These are phyloP conservation scores for Lepeophtheirus salmonis DNA, from an alignment of 1,140 invertebrate species.

Conservation along the genomic window DNA sequence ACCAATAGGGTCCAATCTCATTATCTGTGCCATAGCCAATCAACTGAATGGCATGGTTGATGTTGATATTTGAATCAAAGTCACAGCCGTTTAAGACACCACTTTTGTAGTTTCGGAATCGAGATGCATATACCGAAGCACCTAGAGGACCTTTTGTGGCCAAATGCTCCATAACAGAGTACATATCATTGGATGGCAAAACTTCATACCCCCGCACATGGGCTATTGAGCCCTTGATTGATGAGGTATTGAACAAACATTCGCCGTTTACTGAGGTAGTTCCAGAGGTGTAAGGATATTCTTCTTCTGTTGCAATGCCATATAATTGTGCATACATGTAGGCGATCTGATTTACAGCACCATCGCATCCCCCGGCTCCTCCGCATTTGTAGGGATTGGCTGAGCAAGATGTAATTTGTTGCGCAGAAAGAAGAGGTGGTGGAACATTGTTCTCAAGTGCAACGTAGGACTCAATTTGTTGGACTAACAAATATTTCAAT, in stretches of 20 bases:
- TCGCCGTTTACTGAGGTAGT: not conserved
- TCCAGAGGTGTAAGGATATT: slow-evolving; percentile 1
- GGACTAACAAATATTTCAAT: not conserved
- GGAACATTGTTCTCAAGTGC: not conserved
- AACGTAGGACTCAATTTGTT: slow-evolving; percentile 5
- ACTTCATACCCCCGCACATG: slow-evolving; percentile 26
- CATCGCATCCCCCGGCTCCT: slow-evolving; percentile 14
- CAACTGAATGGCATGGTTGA: slow-evolving; percentile 35
- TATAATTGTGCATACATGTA: slow-evolving; percentile 8
- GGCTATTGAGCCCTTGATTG: not conserved
- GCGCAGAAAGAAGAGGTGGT: slow-evolving; percentile 4
- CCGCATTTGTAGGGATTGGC: slow-evolving; percentile 10
- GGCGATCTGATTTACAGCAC: slow-evolving; percentile 12
- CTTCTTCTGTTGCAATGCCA: not conserved
- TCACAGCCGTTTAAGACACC: slow-evolving; percentile 13
- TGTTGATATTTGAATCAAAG: slow-evolving; percentile 6
- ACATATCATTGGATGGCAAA: slow-evolving; percentile 18
- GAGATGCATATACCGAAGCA: slow-evolving; percentile 20
- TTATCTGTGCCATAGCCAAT: slow-evolving; percentile 26
- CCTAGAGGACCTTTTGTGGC: slow-evolving; percentile 17
- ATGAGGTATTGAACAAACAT: not conserved
- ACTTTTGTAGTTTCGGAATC: not conserved
- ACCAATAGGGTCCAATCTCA: slow-evolving; percentile 31
- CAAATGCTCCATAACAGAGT: slow-evolving; percentile 17
- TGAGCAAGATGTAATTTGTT: slow-evolving; percentile 14